These are phyloP conservation scores for Bettongia penicillata DNA, from an alignment of 2,113 vertebrate species.

Conservation along the genomic window DNA sequence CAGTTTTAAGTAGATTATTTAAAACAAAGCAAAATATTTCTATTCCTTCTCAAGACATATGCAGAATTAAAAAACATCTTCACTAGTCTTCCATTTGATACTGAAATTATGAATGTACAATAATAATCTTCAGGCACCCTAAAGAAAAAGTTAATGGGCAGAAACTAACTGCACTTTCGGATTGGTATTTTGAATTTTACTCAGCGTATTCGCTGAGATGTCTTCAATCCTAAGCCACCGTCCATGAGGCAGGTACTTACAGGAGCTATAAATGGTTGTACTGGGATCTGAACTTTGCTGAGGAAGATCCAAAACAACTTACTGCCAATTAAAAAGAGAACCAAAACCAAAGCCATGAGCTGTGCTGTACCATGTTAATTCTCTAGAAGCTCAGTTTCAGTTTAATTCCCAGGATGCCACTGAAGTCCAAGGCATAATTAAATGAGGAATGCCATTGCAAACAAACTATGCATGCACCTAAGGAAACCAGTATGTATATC, in stretches of 20 bases:
- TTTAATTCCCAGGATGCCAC: not conserved
- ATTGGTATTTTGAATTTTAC: not conserved
- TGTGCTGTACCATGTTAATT: not conserved
- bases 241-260: not conserved
- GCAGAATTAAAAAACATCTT: not conserved
- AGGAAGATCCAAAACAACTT: not conserved
- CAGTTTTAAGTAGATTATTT: slow-evolving; percentile 18
- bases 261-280: not conserved
- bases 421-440: not conserved
- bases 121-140: slow-evolving; percentile 21
- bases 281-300: not conserved
- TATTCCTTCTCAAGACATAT: not conserved
- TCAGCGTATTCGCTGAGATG: not conserved
- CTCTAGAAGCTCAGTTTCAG: not conserved
- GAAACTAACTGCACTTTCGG: not conserved
- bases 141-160: slow-evolving; percentile 13
- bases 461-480: not conserved
- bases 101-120: not conserved
- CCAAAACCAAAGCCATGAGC: not conserved
- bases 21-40: slow-evolving; percentile 20
- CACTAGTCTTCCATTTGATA: not conserved
- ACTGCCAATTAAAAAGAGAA: not conserved
- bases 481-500: not conserved
- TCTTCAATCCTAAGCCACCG: not conserved
- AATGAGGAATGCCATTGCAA: not conserved